Base-by-base conservation (phyloP, 2,797 vertebrate genomes). In the Gallinago solitaria region DNA sequence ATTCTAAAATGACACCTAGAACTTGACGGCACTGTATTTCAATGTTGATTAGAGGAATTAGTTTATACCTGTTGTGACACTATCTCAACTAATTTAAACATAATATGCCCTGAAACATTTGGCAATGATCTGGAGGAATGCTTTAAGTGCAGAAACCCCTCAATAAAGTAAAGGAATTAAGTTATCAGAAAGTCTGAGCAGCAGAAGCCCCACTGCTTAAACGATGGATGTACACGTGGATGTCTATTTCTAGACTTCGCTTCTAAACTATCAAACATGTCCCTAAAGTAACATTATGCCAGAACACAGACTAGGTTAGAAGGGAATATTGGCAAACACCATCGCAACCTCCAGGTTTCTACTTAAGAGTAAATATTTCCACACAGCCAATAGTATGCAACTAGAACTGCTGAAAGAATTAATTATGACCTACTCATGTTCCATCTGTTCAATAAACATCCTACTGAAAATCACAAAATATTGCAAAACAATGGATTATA, bases 341-440 rank as follows among this genome's bases (percentile, higher is more conserved):
- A 39, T 14, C 2, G 6, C 33, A 65, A 48, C 23, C 47, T 78
- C 43, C 65, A 48, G 27, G 43, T 41, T 89, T 88, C 56, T 54
- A 5, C 39, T 61, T 32, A 11, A 37, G 19, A 75, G 30, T 21
- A 69, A 82, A 68, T 25, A 67, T 27, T 25, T 84, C 39, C 65
- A n/a, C 0, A 0, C 33, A 90, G 67, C 41, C 8, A 0, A 3
- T 3, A 63, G 28, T 73, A 67, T 3, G 3, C 33, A 77, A 32
- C 1, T 8, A 73, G 50, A 89, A 32, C 35, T 39, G 15, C 83
- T 71, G 48, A 59, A 75, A 65, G 9, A 23, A 64, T 81, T 78
- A 88, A 71, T 61, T 83, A 73, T 9, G 41, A n/a, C 28, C 32
- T 70, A 10, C 80, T 95, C 35, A 11, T 68, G n/a, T 92, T 81